phyloP scores from a whole-genome alignment of 2,113 vertebrate genomes.

The Pituophis catenifer region DNA sequence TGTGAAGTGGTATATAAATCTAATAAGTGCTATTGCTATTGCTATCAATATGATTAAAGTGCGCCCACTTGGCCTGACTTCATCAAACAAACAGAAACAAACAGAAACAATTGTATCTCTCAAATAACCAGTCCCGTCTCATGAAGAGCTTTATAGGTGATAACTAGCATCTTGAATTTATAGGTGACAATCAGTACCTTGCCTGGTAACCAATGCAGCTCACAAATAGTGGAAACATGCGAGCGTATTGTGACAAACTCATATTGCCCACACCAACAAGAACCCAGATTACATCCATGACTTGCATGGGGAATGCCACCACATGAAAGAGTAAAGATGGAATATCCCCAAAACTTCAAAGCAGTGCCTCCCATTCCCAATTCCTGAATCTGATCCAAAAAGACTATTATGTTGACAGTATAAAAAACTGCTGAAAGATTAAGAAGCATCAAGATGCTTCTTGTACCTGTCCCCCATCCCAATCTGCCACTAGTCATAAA shows the following conservation, averaged over 20 bases:
- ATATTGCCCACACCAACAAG: neutral
- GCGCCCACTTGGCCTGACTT: too few species aligned
- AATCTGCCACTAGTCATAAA: neutral
- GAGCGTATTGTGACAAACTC: neutral
- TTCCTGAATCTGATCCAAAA: neutral
- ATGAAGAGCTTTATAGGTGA: neutral
- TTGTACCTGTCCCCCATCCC: neutral
- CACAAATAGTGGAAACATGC: neutral
- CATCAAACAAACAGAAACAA: too few species aligned
- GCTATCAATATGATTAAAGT: too few species aligned
- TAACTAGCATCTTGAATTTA: neutral
- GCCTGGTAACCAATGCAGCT: neutral
- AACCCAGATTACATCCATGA: neutral
- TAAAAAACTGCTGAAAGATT: neutral
- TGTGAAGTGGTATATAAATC: too few species aligned
- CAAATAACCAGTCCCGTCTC: too few species aligned
- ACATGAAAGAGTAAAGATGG: neutral
- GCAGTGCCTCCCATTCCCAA: neutral
- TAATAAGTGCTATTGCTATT: too few species aligned
- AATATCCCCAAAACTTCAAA: neutral
- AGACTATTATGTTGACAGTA: neutral
- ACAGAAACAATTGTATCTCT: too few species aligned
- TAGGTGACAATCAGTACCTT: neutral
- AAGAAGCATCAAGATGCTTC: neutral
- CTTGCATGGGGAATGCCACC: neutral